Conservation (phyloP, 2,113 vertebrate genomes). For the Holacanthus passer region DNA sequence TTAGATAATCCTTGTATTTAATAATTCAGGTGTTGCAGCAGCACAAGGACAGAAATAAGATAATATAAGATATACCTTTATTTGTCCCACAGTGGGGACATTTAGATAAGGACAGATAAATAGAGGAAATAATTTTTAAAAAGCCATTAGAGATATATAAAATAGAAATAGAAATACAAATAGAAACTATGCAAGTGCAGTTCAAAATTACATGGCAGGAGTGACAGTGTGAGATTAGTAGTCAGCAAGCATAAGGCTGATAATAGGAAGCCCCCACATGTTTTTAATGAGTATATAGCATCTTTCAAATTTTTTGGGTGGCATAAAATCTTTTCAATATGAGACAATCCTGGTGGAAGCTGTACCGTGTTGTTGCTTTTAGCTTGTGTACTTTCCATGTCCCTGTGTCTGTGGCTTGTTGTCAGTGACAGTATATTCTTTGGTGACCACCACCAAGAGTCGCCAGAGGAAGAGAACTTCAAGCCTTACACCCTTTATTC, state of each 20-base stretch:
- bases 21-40: background rate
- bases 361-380: background rate
- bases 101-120: background rate
- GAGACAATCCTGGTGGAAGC: background rate
- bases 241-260: background rate
- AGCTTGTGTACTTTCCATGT: background rate
- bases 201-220: background rate
- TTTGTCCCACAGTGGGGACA: no score
- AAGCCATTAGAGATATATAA: background rate
- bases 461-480: background rate
- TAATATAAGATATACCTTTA: no score
- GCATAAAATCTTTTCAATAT: background rate
- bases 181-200: background rate
- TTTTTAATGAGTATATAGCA: background rate
- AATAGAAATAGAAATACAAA: background rate
- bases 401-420: background rate
- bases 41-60: background rate
- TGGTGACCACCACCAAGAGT: background rate
- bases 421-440: background rate
- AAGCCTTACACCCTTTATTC: background rate
- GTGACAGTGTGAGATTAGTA: background rate
- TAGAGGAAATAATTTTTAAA: background rate
- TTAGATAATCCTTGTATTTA: no score
- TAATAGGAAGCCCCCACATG: background rate
- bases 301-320: background rate